phyloP scores from a whole-genome alignment of 2,797 vertebrate species.

The Xenopus petersii region DNA sequence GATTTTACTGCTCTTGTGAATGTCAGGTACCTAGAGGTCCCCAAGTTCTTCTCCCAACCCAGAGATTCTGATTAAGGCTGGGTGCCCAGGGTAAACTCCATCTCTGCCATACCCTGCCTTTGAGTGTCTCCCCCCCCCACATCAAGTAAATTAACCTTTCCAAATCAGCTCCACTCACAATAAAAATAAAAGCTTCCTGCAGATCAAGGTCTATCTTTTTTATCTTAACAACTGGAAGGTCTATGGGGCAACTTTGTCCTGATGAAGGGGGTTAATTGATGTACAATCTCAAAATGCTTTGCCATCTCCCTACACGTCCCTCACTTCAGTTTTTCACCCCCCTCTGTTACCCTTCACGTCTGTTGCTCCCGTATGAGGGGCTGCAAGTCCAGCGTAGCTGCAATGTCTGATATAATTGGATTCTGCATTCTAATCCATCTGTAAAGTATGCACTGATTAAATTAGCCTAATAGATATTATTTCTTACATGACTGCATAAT shows the following conservation, averaged over 20 bases:
- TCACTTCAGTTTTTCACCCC: constrained; percentile 3
- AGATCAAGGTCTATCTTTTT: background rate
- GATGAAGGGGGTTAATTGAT: constrained; percentile 3
- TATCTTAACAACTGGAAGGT: background rate
- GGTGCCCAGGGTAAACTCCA: too few relatives aligned
- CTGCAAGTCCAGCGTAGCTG: constrained; percentile 70
- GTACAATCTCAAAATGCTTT: background rate
- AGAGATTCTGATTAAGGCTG: too few relatives aligned
- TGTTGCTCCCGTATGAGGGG: constrained; percentile 47
- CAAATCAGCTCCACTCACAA: too few relatives aligned
- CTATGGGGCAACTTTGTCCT: background rate
- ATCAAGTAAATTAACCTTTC: too few relatives aligned
- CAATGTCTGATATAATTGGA: constrained; percentile 88
- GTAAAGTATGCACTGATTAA: constrained; percentile 91
- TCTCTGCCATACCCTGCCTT: too few relatives aligned
- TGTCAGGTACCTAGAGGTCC: too few relatives aligned
- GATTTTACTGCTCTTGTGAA: too few relatives aligned
- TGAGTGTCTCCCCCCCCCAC: too few relatives aligned
- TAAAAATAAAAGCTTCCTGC: too few relatives aligned
- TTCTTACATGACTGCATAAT: constrained; percentile 89
- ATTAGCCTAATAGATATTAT: constrained; percentile 97
- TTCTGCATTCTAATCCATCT: constrained; percentile 91
- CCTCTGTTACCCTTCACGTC: constrained; percentile 17
- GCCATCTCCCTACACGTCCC: background rate
- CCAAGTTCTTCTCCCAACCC: too few relatives aligned